Conservation (phyloP, 2,113 vertebrate species). For the Platichthys flesus region DNA sequence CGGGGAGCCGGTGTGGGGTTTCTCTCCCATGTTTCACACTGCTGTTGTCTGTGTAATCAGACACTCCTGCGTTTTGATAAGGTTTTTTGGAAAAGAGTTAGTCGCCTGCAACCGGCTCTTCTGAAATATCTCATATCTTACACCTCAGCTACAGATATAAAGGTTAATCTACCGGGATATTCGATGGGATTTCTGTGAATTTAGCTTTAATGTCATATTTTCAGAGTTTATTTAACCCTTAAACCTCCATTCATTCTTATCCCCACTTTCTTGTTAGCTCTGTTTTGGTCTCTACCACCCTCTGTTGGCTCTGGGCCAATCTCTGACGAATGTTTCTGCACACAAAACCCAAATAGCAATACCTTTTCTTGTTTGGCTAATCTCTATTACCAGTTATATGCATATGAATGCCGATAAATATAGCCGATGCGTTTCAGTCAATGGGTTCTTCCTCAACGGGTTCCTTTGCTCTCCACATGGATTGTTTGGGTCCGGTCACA, state of each 20-base stretch:
- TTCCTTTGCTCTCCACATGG: too few relatives aligned
- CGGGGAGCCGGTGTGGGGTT: constrained; percentile 56
- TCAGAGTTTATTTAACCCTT: neutral
- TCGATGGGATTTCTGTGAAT: neutral
- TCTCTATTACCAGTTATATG: too few relatives aligned
- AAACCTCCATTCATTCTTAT: neutral
- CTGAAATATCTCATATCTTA: constrained; percentile 34
- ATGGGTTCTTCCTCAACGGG: too few relatives aligned
- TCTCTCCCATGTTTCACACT: constrained; percentile 61
- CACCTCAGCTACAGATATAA: neutral
- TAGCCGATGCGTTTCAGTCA: too few relatives aligned
- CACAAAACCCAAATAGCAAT: too few relatives aligned
- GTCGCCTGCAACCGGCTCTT: neutral
- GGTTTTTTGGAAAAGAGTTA: constrained; percentile 13
- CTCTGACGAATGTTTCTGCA: too few relatives aligned
- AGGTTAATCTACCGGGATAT: neutral
- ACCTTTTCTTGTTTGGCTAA: too few relatives aligned
- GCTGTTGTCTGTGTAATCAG: constrained; percentile 64
- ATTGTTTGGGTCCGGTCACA: too few relatives aligned
- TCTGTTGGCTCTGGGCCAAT: too few relatives aligned
- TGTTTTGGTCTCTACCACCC: neutral
- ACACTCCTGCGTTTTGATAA: constrained; percentile 48
- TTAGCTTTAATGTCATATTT: constrained; percentile 9
- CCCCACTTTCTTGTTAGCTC: too few relatives aligned
- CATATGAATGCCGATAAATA: too few relatives aligned